phyloP scores from a whole-genome alignment of 2,797 vertebrate genomes.

The Pseudomugil gertrudae region DNA sequence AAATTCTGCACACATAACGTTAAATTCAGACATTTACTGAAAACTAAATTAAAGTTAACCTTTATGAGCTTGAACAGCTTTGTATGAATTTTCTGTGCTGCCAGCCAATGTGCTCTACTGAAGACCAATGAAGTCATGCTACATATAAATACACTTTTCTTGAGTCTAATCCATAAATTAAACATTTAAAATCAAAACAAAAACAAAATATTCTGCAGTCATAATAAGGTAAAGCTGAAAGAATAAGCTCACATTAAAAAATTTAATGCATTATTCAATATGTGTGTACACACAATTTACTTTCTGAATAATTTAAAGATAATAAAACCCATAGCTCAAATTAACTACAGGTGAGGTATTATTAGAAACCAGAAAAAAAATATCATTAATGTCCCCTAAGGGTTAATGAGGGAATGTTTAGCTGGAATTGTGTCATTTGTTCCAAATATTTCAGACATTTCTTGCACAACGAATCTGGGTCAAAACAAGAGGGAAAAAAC shows the following conservation, averaged over 20 bases:
- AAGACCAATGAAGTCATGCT: neutral
- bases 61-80: neutral
- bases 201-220: neutral
- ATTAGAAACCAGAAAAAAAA: constrained; percentile 1
- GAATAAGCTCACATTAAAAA: constrained; percentile 15
- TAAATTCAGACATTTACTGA: no score
- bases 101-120: neutral
- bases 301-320: constrained; percentile 31
- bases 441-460: neutral
- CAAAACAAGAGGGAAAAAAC: constrained; percentile 13
- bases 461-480: neutral
- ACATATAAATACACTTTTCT: neutral
- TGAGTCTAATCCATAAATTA: neutral
- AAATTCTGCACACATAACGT: neutral
- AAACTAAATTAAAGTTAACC: neutral
- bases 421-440: constrained; percentile 10
- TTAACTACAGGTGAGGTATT: constrained; percentile 12
- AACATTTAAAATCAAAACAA: no score
- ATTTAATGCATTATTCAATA: constrained; percentile 34
- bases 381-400: neutral
- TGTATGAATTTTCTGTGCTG: neutral
- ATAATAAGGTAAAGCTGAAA: neutral
- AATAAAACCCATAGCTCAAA: constrained; percentile 24
- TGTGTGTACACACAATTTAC: constrained; percentile 10
- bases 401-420: neutral